Evolutionary conservation across 2,113 vertebrate genomes (phyloP).

Genomic region (Poeciliopsis retropinna): DNA sequence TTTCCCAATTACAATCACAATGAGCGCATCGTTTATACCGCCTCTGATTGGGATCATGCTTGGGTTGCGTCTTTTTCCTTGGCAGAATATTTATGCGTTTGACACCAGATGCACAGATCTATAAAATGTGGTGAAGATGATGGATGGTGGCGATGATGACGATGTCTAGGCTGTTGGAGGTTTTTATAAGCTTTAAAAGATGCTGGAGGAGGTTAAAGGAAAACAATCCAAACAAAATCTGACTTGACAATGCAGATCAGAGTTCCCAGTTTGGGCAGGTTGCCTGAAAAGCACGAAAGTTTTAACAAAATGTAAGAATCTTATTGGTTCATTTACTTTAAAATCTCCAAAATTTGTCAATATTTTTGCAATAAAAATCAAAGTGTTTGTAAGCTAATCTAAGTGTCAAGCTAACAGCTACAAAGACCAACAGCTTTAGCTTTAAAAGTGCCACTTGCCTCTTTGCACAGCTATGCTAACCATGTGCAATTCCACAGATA

Average conservation of each 20-base stretch:
- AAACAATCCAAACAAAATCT: slow-evolving; percentile 20
- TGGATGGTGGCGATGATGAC: slow-evolving; percentile 52
- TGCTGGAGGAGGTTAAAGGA: slow-evolving; percentile 66
- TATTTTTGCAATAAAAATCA: too few species aligned
- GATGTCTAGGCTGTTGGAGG: slow-evolving; percentile 39
- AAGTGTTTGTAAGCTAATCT: neutral
- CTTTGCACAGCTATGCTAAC: neutral
- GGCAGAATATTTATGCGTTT: slow-evolving; percentile 60
- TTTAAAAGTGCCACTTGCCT: neutral
- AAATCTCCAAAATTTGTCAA: too few species aligned
- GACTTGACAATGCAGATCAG: neutral
- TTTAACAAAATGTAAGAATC: too few species aligned
- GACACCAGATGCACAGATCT: slow-evolving; percentile 50
- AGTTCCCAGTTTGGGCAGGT: too few species aligned
- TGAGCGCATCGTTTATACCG: slow-evolving; percentile 39
- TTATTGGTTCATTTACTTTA: too few species aligned
- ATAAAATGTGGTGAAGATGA: slow-evolving; percentile 64
- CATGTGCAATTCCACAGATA: neutral
- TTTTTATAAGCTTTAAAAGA: slow-evolving; percentile 45
- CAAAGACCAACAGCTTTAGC: too few species aligned
- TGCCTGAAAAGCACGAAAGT: too few species aligned
- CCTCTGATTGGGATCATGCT: slow-evolving; percentile 31
- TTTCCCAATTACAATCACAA: slow-evolving; percentile 46
- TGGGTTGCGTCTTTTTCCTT: slow-evolving; percentile 38
- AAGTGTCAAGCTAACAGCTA: neutral